phyloP scores from a whole-genome alignment of 2,797 vertebrate species.

The Rhyacichthys aspro region DNA sequence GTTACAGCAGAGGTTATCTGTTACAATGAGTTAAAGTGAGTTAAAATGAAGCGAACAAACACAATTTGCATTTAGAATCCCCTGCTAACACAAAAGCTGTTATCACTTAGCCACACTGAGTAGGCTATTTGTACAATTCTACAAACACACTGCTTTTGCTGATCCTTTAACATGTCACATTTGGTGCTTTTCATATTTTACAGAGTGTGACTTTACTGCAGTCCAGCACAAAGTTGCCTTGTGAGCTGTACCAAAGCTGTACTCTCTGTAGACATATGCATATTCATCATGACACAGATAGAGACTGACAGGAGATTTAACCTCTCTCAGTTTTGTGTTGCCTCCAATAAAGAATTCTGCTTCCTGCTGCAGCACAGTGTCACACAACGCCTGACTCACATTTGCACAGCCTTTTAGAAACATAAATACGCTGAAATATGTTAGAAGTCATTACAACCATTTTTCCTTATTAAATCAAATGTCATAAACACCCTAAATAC shows the following conservation, averaged over 20 bases:
- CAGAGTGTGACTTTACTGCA: neutral
- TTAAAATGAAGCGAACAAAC: too few species aligned
- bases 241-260: neutral
- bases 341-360: slow-evolving; percentile 2
- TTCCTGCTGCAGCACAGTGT: neutral
- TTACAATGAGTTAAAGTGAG: too few species aligned
- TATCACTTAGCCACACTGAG: too few species aligned
- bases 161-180: neutral
- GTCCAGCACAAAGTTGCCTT: neutral
- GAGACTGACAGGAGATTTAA: slow-evolving; percentile 1
- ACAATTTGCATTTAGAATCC: too few species aligned
- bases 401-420: neutral
- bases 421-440: neutral
- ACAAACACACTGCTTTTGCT: neutral
- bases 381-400: neutral
- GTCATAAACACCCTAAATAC: too few species aligned
- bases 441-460: too few species aligned
- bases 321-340: slow-evolving; percentile 3
- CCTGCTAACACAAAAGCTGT: too few species aligned
- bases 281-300: slow-evolving; percentile 5
- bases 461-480: neutral
- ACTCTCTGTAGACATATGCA: slow-evolving; percentile 4
- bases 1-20: too few species aligned
- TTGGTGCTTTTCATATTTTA: neutral
- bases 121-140: too few species aligned